phyloP scores from a whole-genome alignment of 2,797 vertebrate genomes.

The Tadarida brasiliensis region DNA sequence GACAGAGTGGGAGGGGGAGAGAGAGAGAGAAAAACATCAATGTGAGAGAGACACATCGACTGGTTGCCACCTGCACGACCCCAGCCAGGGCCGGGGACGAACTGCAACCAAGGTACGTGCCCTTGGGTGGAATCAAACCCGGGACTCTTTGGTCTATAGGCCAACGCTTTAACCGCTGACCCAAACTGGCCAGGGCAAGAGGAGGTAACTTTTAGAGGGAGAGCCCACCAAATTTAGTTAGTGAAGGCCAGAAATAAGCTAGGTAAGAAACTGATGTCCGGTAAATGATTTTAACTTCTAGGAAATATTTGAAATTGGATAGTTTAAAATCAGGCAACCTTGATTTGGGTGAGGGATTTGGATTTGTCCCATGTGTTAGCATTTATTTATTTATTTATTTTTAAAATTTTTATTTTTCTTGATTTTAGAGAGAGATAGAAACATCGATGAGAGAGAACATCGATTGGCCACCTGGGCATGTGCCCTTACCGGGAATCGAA shows the following conservation, averaged over 20 bases:
- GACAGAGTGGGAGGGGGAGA: no score
- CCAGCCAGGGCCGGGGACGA: no score
- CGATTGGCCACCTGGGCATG: no score
- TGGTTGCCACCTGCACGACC: no score
- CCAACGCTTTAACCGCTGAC: no score
- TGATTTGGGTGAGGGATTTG: constrained; percentile 51
- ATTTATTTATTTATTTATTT: not conserved
- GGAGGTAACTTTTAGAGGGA: not conserved
- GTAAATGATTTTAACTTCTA: not conserved
- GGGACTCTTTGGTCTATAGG: no score
- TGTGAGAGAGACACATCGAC: no score
- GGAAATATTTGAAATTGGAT: not conserved
- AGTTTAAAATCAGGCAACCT: not conserved
- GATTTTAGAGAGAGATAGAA: not conserved
- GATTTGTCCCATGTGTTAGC: constrained; percentile 24
- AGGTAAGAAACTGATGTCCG: constrained; percentile 11
- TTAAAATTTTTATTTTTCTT: not conserved
- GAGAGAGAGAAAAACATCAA: no score
- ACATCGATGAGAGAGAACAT: no score
- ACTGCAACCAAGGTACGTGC: no score
- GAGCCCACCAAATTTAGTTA: not conserved
- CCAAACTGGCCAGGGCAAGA: not conserved
- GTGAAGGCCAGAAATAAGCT: constrained; percentile 17
- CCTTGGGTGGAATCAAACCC: no score
- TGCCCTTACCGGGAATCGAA: no score